Base-by-base conservation (phyloP, 2,888 invertebrate species). In the Drosophila lutescens region DNA sequence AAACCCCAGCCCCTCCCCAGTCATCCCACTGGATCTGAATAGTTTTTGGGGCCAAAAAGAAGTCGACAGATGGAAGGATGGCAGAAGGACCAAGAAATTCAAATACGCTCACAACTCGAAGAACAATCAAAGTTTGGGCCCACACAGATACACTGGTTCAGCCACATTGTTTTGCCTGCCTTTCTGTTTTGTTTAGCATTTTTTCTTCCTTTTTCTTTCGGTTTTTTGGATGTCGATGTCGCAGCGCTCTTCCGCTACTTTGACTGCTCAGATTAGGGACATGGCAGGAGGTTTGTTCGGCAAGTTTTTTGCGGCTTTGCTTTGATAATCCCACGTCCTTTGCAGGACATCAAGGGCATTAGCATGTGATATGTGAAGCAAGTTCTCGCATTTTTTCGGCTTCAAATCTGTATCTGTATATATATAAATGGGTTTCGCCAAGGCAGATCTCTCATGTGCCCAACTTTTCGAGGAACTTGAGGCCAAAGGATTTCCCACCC, bases 271-370 rank as follows among this genome's bases (percentile, higher is more conserved):
- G 70, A 63, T 73, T 70, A 44, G 47, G 53, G 73, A 38, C 51
- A 70, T 50, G 62, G 46, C 26, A 30, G 46, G 46, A n/a, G 46
- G 36, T 30, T 38, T 47, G 60, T 59, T 71, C 50, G 54, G 54
- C 55, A 73, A 70, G 70, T 70, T 70, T 69, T 70, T 73, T 70
- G 70, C 50, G 70, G 66, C 74, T 55, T 65, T 63, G 40, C 74
- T 34, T 73, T 65, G 55, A 74, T 73, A 70, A 70, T 70, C 66
- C 34, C 47, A 53, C 53, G 51, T 55, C 49, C 66, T 36, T 17
- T n/a, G 46, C 72, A 46, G 47, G 47, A 49, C 69, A 72, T 63
- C 65, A 54, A 54, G 49, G 65, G 65, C 70, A 70, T 70, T 73
- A 70, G 63, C 49, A 65, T 63, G 74, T 73, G 74, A 73, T 65